Percentiles rank a stretch among this genome's conserved stretches.
phyloP scores from a whole-genome alignment of 2,113 vertebrate genomes.

The Delphinus delphis region DNA sequence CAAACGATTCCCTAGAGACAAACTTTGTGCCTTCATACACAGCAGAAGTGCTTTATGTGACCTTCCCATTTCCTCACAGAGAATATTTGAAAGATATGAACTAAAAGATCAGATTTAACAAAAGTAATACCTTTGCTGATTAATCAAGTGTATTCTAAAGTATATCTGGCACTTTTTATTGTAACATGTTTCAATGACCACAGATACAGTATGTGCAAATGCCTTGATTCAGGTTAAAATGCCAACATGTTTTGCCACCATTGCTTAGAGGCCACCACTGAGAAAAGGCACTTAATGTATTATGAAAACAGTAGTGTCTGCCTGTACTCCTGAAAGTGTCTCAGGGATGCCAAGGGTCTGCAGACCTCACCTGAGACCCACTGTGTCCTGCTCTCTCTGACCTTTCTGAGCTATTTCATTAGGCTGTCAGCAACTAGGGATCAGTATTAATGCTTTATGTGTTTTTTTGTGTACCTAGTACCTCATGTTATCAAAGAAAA shows the following conservation, averaged over 20 bases:
- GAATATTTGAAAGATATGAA: not conserved
- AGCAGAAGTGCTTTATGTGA: too few species aligned
- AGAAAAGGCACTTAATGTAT: not conserved
- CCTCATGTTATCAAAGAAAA: not conserved
- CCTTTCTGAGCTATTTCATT: fast-evolving
- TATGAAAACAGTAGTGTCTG: too few species aligned
- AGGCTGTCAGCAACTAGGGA: fast-evolving
- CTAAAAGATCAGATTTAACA: not conserved
- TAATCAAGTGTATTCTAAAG: not conserved
- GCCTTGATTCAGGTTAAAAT: fast-evolving
- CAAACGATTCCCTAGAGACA: not conserved
- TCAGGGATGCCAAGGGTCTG: not conserved
- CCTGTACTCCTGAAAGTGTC: too few species aligned
- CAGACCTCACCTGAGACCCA: not conserved
- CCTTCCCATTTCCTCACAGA: not conserved
- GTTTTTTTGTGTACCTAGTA: not conserved
- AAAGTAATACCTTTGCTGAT: not conserved
- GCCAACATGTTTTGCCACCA: not conserved
- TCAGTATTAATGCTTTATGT: fast-evolving
- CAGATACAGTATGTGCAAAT: not conserved
- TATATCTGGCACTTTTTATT: not conserved
- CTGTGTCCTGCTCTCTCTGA: not conserved
- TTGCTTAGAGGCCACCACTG: not conserved
- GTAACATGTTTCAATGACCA: not conserved
- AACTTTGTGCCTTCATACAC: fast-evolving